Percentiles rank a stretch among this genome's conserved stretches.
Evolutionary conservation across 1,140 invertebrate species (phyloP).

Genomic region (Samia ricini): DNA sequence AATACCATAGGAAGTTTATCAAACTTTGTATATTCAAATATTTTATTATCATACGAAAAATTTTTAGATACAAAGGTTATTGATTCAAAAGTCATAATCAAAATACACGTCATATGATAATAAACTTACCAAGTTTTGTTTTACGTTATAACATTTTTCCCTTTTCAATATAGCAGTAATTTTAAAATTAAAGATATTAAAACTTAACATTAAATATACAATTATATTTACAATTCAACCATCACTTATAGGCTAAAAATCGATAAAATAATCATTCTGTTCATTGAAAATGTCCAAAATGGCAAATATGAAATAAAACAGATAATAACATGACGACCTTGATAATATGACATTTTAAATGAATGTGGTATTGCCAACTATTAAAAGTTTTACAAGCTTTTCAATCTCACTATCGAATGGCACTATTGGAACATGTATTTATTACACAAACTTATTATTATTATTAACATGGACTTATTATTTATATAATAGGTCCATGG

Average conservation of each 20-base stretch:
- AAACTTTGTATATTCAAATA: neutral
- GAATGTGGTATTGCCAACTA: conserved; percentile 30
- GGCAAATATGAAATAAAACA: conserved; percentile 32
- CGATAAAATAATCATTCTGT: conserved; percentile 50
- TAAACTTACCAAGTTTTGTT: conserved; percentile 50
- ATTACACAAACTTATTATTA: too few species aligned
- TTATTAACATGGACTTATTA: too few species aligned
- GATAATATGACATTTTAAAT: conserved; percentile 27
- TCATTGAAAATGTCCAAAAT: conserved; percentile 54
- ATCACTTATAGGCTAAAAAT: conserved; percentile 47
- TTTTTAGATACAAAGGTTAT: conserved; percentile 17
- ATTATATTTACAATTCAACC: conserved; percentile 18
- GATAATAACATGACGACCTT: conserved; percentile 38
- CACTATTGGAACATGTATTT: too few species aligned
- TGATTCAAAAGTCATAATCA: conserved; percentile 6
- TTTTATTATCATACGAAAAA: neutral
- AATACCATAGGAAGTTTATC: neutral
- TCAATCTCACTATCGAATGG: too few species aligned
- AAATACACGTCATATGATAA: conserved; percentile 61
- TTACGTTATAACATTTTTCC: neutral
- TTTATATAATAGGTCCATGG: too few species aligned
- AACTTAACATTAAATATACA: conserved; percentile 16
- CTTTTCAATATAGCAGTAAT: conserved; percentile 23
- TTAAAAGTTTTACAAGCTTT: too few species aligned
- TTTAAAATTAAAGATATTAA: conserved; percentile 7